Percentiles rank a stretch among this genome's conserved stretches.
Conservation (phyloP, 2,113 vertebrate species). For the Platysteira castanea region DNA sequence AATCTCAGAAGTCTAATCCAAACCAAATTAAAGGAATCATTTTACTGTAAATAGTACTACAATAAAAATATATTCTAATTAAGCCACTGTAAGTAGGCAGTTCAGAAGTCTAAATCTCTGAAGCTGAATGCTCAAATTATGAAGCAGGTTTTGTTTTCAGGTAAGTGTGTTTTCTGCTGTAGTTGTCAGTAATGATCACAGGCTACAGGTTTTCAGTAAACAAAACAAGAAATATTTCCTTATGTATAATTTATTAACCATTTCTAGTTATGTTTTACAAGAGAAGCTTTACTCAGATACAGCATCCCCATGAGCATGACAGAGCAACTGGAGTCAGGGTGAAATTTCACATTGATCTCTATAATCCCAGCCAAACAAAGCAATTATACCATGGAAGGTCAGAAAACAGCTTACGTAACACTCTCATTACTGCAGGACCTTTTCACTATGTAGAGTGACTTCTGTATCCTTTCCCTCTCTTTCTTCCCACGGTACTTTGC, state of each 20-base stretch:
- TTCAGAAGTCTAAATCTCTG: not conserved
- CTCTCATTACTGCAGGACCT: not conserved
- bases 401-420: not conserved
- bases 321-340: not conserved
- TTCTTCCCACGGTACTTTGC: not conserved
- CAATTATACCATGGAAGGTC: conserved; percentile 14
- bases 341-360: conserved; percentile 26
- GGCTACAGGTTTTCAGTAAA: not conserved
- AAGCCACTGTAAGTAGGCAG: not conserved
- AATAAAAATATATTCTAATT: conserved; percentile 33
- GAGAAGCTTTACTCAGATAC: not conserved
- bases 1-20: not conserved
- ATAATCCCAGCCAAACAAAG: conserved; percentile 26
- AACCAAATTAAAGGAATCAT: conserved; percentile 1
- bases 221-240: conserved; percentile 9
- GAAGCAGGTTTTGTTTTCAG: not conserved
- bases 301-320: not conserved
- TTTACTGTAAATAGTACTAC: conserved; percentile 8
- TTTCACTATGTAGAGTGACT: not conserved
- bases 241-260: conserved; percentile 63
- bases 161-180: not conserved
- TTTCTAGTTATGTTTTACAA: conserved; percentile 46
- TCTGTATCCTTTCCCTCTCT: not conserved
- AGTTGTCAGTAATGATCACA: not conserved
- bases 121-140: not conserved